Evolutionary conservation across 2,113 vertebrate species (phyloP).

Genomic region (Crotalus tigris): DNA sequence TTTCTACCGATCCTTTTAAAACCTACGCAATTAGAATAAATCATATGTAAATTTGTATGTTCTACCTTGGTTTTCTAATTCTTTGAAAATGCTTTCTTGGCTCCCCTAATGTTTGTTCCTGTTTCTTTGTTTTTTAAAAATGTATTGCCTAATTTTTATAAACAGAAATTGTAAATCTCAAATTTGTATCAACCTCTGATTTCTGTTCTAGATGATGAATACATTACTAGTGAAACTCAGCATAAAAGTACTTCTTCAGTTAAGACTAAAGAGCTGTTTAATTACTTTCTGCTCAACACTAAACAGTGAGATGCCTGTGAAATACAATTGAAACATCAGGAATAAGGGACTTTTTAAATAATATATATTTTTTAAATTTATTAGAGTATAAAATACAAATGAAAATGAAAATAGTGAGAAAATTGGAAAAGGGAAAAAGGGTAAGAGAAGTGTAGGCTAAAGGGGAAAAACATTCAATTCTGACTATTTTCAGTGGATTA

Average conservation of each 20-base stretch:
- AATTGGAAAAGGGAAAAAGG: not conserved
- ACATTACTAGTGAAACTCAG: not conserved
- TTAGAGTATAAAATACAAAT: not conserved
- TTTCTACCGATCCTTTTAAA: not conserved
- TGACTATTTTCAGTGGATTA: too few relatives aligned
- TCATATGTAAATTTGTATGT: not conserved
- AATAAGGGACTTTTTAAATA: not conserved
- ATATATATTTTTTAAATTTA: too few relatives aligned
- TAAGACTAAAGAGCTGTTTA: not conserved
- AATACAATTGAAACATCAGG: not conserved
- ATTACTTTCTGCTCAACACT: not conserved
- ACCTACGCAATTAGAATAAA: not conserved
- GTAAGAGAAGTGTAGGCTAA: not conserved
- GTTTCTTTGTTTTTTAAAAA: not conserved
- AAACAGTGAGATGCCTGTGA: not conserved
- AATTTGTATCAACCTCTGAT: not conserved
- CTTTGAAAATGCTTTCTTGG: not conserved
- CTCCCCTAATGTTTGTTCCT: not conserved
- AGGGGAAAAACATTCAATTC: not conserved
- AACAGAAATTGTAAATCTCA: not conserved
- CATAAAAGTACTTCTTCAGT: not conserved
- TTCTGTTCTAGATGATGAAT: not conserved
- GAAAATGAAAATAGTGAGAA: not conserved
- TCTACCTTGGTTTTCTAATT: not conserved
- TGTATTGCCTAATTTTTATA: not conserved